Conservation (phyloP, 2,113 vertebrate species). For the Nansenia antarctica region DNA sequence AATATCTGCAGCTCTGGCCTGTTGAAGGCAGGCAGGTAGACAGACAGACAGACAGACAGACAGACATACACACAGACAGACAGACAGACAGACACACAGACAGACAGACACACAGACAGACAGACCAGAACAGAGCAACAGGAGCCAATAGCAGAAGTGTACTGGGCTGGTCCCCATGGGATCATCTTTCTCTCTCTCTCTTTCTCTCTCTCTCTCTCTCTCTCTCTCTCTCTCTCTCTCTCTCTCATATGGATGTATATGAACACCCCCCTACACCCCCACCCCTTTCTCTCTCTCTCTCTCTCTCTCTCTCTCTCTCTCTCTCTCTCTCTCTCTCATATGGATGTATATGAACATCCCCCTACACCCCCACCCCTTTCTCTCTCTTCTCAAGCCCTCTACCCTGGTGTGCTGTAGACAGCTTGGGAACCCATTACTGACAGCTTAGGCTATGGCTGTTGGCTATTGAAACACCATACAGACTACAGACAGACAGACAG, state of each 20-base stretch:
- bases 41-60: too few relatives aligned
- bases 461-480: slow-evolving; percentile 20
- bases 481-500: too few relatives aligned
- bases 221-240: background rate
- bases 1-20: slow-evolving; percentile 35
- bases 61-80: too few relatives aligned
- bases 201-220: background rate
- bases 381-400: background rate
- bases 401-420: slow-evolving; percentile 5
- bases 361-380: background rate
- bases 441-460: slow-evolving; percentile 31
- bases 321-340: slow-evolving; percentile 6
- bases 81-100: background rate
- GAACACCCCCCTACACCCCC: too few relatives aligned
- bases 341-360: background rate
- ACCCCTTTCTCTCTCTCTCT: background rate
- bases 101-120: slow-evolving; percentile 1
- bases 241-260: too few relatives aligned
- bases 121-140: background rate
- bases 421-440: slow-evolving; percentile 53
- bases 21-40: background rate
- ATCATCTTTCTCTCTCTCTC: background rate
- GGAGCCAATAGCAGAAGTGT: slow-evolving; percentile 4
- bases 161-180: background rate
- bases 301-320: background rate